phyloP scores from a whole-genome alignment of 2,888 invertebrate genomes.

The Anoncus sp. region DNA sequence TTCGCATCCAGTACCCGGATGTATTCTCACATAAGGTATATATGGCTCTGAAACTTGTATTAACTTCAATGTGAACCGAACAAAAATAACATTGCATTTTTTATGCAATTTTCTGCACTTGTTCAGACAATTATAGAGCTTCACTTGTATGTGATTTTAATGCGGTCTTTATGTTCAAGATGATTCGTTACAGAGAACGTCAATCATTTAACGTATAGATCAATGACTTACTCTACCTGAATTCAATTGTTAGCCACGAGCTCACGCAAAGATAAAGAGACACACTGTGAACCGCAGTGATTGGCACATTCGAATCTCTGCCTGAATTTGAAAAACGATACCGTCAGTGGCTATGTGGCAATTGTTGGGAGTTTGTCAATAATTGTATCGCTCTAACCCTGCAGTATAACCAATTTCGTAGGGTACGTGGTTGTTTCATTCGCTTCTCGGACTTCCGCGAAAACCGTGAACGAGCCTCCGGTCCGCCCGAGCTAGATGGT shows the following conservation, averaged over 20 bases:
- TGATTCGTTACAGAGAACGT: neutral
- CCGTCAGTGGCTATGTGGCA: neutral
- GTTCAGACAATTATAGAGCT: neutral
- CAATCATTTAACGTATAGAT: neutral
- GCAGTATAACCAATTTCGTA: constrained; percentile 18
- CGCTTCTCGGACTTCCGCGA: constrained; percentile 42
- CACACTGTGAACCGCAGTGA: too few relatives aligned
- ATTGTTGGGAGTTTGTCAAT: constrained; percentile 4
- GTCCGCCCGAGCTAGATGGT: constrained; percentile 12
- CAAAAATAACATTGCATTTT: neutral
- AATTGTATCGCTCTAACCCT: neutral
- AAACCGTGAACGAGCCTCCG: constrained; percentile 36
- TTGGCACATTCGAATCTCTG: neutral
- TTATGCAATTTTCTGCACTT: neutral
- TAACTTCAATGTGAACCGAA: neutral
- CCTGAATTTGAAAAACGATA: neutral
- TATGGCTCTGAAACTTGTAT: neutral
- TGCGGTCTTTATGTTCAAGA: neutral
- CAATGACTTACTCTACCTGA: neutral
- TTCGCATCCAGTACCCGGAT: too few relatives aligned
- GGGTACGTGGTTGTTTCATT: constrained; percentile 13
- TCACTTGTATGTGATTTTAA: neutral
- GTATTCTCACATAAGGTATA: too few relatives aligned
- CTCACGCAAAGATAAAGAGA: neutral
- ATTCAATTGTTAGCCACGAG: too few relatives aligned